Evolutionary conservation across 2,888 invertebrate species (phyloP).

Genomic region (Notodonta ziczac): DNA sequence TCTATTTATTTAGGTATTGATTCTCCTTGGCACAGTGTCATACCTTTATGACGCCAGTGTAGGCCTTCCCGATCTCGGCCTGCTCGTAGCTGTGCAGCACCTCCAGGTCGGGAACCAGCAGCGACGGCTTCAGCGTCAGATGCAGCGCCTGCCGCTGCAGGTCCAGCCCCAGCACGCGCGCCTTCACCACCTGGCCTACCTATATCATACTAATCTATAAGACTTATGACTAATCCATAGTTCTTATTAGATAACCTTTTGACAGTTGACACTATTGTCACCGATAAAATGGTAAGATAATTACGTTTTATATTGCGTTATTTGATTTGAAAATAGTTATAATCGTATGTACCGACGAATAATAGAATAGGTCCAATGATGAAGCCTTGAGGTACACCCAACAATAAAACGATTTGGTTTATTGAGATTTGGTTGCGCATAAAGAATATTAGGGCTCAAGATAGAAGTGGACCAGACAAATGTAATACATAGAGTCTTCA

Average conservation of each 20-base stretch:
- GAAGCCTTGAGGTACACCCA: background rate
- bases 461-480: background rate
- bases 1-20: no score
- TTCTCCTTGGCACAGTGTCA: constrained; percentile 18
- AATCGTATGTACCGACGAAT: no score
- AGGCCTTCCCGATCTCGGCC: constrained; percentile 77
- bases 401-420: background rate
- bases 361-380: background rate
- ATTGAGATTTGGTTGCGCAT: background rate
- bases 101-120: constrained; percentile 82
- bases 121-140: constrained; percentile 87
- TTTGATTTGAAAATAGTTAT: no score
- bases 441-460: no score
- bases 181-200: constrained; percentile 83
- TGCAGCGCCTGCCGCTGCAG: constrained; percentile 72
- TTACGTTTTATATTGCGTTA: no score
- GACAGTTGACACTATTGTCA: background rate
- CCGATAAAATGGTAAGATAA: no score
- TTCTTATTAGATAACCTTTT: background rate
- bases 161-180: constrained; percentile 84
- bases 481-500: background rate
- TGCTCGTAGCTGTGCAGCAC: constrained; percentile 79
- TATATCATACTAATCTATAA: constrained; percentile 22
- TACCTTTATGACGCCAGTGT: constrained; percentile 85
- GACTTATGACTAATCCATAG: no score